phyloP scores from a whole-genome alignment of 1,140 invertebrate genomes.

The Thaumetopoea pityocampa region DNA sequence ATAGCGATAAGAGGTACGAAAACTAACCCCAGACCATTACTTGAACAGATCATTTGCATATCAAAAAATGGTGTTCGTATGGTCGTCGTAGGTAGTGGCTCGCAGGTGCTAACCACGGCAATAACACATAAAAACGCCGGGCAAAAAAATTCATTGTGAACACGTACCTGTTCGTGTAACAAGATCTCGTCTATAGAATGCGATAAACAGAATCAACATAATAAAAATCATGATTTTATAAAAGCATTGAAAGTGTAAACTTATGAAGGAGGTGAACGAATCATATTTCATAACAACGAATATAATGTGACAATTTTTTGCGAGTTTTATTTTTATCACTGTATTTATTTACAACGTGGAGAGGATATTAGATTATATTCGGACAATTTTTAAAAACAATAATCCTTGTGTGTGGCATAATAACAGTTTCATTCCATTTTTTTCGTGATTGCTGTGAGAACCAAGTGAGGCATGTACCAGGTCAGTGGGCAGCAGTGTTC shows the following conservation, averaged over 20 bases:
- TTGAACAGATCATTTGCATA: no score
- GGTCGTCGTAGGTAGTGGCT: slow-evolving; percentile 2
- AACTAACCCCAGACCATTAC: no score
- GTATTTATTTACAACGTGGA: no score
- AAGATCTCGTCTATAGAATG: slow-evolving; percentile 33
- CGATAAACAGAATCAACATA: slow-evolving; percentile 36
- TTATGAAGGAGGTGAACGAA: slow-evolving; percentile 36
- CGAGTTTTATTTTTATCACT: slow-evolving; percentile 35
- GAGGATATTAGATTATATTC: no score
- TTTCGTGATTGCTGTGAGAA: no score
- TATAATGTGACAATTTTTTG: slow-evolving; percentile 55
- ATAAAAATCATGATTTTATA: slow-evolving; percentile 46
- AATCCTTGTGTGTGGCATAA: no score
- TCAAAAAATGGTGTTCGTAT: slow-evolving; percentile 7
- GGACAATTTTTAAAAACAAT: no score
- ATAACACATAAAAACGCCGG: slow-evolving; percentile 10
- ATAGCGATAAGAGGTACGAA: no score
- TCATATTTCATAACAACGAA: slow-evolving; percentile 62
- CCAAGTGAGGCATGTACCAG: no score
- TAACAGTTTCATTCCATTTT: no score
- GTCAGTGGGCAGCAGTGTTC: no score
- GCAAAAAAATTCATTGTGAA: slow-evolving; percentile 32
- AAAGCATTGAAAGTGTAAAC: slow-evolving; percentile 30
- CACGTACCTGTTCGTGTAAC: slow-evolving; percentile 38
- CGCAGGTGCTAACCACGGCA: slow-evolving; percentile 29